Conservation (phyloP, 2,888 invertebrate species). For the Parasteatoda lunata region DNA sequence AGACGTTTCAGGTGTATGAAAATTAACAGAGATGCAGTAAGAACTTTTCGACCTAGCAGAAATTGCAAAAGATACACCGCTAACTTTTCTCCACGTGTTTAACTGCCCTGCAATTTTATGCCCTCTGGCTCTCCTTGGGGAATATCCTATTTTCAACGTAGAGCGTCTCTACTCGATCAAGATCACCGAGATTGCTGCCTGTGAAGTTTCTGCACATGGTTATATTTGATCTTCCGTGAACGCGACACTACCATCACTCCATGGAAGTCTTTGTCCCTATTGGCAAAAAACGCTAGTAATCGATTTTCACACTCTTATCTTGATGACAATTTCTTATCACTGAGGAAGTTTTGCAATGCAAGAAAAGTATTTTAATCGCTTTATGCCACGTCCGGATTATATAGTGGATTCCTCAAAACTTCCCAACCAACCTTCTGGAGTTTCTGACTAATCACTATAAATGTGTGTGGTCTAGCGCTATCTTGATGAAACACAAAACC, state of each 20-base stretch:
- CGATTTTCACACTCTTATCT: background rate
- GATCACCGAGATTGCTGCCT: no score
- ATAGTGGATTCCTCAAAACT: background rate
- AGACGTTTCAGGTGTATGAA: no score
- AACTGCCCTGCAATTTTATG: no score
- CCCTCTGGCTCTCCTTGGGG: no score
- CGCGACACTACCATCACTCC: background rate
- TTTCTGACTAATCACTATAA: background rate
- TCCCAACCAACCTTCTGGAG: background rate
- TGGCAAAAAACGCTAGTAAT: background rate
- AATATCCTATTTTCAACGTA: no score
- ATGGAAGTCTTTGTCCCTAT: background rate
- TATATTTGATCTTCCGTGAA: no score
- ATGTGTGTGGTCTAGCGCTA: background rate
- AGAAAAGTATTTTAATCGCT: background rate
- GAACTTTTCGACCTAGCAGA: no score
- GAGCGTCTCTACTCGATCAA: no score
- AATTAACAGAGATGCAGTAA: no score
- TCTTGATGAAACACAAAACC: slow-evolving; percentile 6
- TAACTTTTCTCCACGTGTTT: no score
- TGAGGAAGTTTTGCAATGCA: background rate
- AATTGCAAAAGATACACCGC: no score
- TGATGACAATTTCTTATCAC: background rate
- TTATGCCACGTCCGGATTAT: background rate
- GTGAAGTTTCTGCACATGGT: no score